Conservation (phyloP, 2,888 invertebrate species). For the Pristionchus maxplancki region DNA sequence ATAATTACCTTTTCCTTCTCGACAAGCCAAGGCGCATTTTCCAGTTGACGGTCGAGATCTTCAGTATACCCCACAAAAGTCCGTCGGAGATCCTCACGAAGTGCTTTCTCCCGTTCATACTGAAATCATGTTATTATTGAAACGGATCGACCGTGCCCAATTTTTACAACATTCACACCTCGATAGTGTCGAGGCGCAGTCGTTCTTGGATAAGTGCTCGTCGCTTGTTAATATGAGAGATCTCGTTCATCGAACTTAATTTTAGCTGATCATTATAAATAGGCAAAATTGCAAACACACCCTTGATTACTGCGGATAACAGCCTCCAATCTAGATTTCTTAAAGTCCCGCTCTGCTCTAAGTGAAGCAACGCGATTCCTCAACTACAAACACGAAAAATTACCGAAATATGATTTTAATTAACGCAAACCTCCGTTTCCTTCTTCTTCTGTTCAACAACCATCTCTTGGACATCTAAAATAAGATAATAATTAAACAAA, state of each 20-base stretch:
- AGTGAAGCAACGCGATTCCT: not conserved
- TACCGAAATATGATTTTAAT: not conserved
- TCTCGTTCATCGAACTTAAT: not conserved
- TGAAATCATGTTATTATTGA: not conserved
- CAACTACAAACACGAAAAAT: not conserved
- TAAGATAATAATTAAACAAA: not conserved
- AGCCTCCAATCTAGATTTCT: constrained; percentile 10
- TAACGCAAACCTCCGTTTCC: not conserved
- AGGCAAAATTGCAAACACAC: not conserved
- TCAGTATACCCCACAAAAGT: not conserved
- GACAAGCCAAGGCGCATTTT: constrained; percentile 8
- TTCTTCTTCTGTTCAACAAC: constrained; percentile 18
- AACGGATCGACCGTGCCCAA: too few species aligned
- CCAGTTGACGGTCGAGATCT: constrained; percentile 21
- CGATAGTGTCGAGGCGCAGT: not conserved
- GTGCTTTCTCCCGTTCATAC: constrained; percentile 33
- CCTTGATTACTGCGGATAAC: constrained; percentile 3
- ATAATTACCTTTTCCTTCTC: not conserved
- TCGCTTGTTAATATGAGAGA: constrained; percentile 6
- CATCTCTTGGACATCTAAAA: not conserved
- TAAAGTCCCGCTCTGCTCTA: constrained; percentile 5
- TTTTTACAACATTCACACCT: not conserved
- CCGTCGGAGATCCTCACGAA: not conserved
- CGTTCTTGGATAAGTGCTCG: constrained; percentile 6
- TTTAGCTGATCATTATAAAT: not conserved